Percentiles rank a stretch among this genome's conserved stretches.
phyloP scores from a whole-genome alignment of 37 sponge, comb jelly and placozoan genomes.

The Lycopodina hypogea region DNA sequence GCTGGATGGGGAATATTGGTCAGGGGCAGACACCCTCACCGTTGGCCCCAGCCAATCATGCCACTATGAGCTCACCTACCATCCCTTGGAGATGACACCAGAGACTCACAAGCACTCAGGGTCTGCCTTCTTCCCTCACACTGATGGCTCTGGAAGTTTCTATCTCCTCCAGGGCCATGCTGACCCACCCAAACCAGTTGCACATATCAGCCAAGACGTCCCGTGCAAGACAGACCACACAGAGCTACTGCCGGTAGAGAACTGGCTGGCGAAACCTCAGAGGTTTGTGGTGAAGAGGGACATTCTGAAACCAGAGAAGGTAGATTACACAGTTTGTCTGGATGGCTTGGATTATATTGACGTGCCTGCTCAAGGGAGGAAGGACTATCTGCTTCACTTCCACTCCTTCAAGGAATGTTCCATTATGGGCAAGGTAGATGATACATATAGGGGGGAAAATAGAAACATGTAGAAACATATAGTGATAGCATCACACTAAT shows the following conservation, averaged over 20 bases:
- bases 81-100: constrained; percentile 89
- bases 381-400: constrained; percentile 92
- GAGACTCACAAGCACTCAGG: constrained; percentile 91
- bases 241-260: constrained; percentile 76
- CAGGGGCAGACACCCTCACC: constrained; percentile 78
- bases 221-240: constrained; percentile 95
- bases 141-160: constrained; percentile 88
- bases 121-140: constrained; percentile 91
- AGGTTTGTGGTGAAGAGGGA: constrained; percentile 78
- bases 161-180: constrained; percentile 87
- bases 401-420: constrained; percentile 92
- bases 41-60: constrained; percentile 72
- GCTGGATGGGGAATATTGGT: constrained; percentile 91
- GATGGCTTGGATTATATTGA: constrained; percentile 95
- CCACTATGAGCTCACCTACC: constrained; percentile 93
- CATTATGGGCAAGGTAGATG: constrained; percentile 73
- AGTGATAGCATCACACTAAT: too few species aligned
- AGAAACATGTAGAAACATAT: too few species aligned
- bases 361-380: constrained; percentile 86
- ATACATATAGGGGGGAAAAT: too few species aligned
- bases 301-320: constrained; percentile 79
- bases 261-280: constrained; percentile 92
- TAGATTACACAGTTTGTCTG: constrained; percentile 79
- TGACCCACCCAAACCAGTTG: constrained; percentile 83
- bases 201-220: constrained; percentile 66